phyloP scores from a whole-genome alignment of 1,140 invertebrate species.

The Anoplolepis gracilipes region DNA sequence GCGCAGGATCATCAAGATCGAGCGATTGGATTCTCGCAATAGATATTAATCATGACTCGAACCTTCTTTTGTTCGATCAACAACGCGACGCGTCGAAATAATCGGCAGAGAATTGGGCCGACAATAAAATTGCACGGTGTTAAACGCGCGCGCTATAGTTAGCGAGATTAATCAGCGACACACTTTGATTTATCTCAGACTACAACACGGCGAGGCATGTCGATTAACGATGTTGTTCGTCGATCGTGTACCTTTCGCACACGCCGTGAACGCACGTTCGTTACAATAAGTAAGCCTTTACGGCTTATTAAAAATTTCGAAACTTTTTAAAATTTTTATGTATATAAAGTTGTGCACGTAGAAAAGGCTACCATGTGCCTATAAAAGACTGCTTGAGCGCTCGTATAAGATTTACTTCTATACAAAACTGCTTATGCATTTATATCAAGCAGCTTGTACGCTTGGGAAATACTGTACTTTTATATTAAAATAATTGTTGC shows the following conservation, averaged over 20 bases:
- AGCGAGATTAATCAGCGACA: conserved; percentile 27
- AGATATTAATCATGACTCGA: conserved; percentile 60
- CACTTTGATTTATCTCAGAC: conserved; percentile 25
- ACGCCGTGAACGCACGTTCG: neutral
- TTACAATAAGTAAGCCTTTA: conserved; percentile 19
- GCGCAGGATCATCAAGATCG: conserved; percentile 30
- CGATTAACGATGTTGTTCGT: conserved; percentile 25
- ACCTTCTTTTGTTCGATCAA: conserved; percentile 25
- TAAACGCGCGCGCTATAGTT: neutral
- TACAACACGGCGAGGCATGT: neutral
- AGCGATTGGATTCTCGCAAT: conserved; percentile 53
- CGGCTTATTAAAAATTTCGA: neutral
- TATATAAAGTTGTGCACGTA: neutral
- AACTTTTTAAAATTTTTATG: neutral
- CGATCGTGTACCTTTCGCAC: neutral
- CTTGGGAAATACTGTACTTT: neutral
- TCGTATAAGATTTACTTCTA: no score
- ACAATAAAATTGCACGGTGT: conserved; percentile 22
- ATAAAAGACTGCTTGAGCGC: neutral
- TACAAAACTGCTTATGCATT: no score
- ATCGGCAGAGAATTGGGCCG: conserved; percentile 32
- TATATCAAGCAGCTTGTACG: no score
- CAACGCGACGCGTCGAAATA: conserved; percentile 24
- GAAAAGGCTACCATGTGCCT: neutral
- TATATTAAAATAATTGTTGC: neutral